Evolutionary conservation across 2,888 invertebrate species (phyloP).

Genomic region (Drosophila seclusa): DNA sequence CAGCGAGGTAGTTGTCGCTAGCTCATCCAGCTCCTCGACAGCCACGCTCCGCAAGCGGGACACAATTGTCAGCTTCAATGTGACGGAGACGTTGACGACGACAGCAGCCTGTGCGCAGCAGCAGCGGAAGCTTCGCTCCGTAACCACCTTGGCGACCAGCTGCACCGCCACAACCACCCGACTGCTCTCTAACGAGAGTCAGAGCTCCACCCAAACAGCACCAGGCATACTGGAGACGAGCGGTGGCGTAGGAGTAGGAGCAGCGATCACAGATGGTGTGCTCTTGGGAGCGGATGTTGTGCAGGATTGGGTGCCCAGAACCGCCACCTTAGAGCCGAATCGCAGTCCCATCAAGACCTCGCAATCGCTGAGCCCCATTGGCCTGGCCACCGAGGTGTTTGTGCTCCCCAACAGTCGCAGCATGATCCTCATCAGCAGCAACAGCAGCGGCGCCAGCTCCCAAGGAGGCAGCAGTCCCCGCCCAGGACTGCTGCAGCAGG

Average conservation of each 20-base stretch:
- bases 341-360: constrained; percentile 83
- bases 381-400: constrained; percentile 73
- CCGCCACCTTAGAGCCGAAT: constrained; percentile 73
- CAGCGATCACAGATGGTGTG: neutral
- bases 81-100: constrained; percentile 71
- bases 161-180: constrained; percentile 49
- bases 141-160: constrained; percentile 59
- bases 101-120: constrained; percentile 37
- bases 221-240: constrained; percentile 53
- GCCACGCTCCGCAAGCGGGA: constrained; percentile 77
- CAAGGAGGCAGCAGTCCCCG: constrained; percentile 52
- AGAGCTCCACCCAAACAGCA: constrained; percentile 63
- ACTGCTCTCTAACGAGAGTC: constrained; percentile 63
- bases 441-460: constrained; percentile 24
- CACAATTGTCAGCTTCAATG: constrained; percentile 76
- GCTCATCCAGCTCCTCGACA: constrained; percentile 60
- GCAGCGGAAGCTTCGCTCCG: constrained; percentile 68
- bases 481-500: constrained; percentile 70
- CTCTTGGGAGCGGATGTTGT: constrained; percentile 7
- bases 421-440: constrained; percentile 81
- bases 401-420: constrained; percentile 84
- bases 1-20: constrained; percentile 49
- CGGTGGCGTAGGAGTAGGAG: neutral
- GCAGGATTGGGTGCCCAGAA: constrained; percentile 73
- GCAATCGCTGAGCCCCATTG: constrained; percentile 83